Evolutionary conservation across 2,888 invertebrate genomes (phyloP).

Genomic region (Scaptodrosophila latifasciaeformis): DNA sequence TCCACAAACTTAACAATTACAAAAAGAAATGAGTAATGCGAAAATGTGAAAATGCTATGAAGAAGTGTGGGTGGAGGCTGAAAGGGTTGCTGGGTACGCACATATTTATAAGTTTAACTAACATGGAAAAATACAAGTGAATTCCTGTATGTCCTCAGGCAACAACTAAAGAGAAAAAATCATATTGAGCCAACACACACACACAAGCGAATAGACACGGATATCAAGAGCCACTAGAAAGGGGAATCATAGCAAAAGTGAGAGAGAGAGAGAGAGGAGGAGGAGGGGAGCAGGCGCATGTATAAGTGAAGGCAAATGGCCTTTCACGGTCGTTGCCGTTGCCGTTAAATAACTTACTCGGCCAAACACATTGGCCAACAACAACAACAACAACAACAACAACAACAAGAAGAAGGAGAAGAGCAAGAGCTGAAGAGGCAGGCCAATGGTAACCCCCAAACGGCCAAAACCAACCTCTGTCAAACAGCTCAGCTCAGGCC

Average conservation of each 20-base stretch:
- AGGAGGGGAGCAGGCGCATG: too few relatives aligned
- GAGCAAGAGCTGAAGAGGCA: neutral
- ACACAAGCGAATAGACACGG: conserved; percentile 14
- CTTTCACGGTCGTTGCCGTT: conserved; percentile 70
- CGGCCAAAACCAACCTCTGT: conserved; percentile 8
- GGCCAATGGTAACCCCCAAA: conserved; percentile 1
- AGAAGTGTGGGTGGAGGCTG: too few relatives aligned
- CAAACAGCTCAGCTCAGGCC: neutral
- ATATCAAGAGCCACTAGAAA: too few relatives aligned
- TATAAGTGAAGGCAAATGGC: conserved; percentile 64
- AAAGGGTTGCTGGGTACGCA: too few relatives aligned
- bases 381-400: conserved; percentile 17
- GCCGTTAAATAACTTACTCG: conserved; percentile 37
- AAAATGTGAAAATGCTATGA: too few relatives aligned
- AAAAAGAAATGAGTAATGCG: too few relatives aligned
- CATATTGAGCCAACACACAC: conserved; percentile 49
- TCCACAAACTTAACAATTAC: too few relatives aligned
- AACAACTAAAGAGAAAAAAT: conserved; percentile 51
- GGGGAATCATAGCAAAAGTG: neutral
- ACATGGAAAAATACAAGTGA: conserved; percentile 35
- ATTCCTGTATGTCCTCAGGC: conserved; percentile 58
- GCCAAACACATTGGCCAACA: conserved; percentile 35
- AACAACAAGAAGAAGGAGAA: neutral
- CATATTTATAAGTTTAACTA: too few relatives aligned
- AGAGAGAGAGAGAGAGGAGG: conserved; percentile 11